Evolutionary conservation across 2,113 vertebrate species (phyloP).

Genomic region (Marmota flaviventris): DNA sequence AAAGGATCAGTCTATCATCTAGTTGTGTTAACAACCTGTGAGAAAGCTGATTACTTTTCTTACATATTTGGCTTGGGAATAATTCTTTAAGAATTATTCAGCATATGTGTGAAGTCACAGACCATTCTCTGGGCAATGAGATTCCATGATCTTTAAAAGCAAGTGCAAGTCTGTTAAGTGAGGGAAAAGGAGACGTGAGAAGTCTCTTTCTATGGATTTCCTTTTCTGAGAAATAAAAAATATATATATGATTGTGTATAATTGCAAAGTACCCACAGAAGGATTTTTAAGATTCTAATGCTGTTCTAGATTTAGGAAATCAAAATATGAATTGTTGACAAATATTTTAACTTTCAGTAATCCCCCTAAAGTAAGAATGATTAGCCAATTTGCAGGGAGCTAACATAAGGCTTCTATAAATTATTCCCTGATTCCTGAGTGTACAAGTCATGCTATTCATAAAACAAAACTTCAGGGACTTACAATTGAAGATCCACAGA

Average conservation of each 20-base stretch:
- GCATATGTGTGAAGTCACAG: not conserved
- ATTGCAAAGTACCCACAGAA: not conserved
- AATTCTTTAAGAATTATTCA: conserved; percentile 24
- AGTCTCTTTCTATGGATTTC: not conserved
- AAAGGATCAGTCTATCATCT: not conserved
- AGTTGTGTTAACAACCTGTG: not conserved
- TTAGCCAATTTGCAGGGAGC: not conserved
- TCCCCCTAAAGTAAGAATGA: not conserved
- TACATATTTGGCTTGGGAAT: not conserved
- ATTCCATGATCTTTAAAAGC: conserved; percentile 29
- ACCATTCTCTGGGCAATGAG: not conserved
- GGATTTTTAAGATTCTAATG: not conserved
- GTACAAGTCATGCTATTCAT: not conserved
- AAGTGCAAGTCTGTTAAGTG: not conserved
- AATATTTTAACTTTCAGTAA: conserved; percentile 41
- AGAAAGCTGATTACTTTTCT: not conserved
- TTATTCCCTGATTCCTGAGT: not conserved
- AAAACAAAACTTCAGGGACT: not conserved
- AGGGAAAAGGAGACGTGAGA: not conserved
- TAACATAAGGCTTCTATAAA: not conserved
- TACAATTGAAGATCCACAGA: not conserved
- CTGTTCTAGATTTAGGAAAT: conserved; percentile 8
- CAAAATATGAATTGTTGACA: conserved; percentile 21
- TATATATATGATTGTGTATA: not conserved
- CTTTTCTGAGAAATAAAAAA: conserved; percentile 12